A percentile compares a stretch with the other conserved stretches of the same genome.
Conservation (phyloP, 2,113 vertebrate genomes). For the Engraulis encrasicolus region DNA sequence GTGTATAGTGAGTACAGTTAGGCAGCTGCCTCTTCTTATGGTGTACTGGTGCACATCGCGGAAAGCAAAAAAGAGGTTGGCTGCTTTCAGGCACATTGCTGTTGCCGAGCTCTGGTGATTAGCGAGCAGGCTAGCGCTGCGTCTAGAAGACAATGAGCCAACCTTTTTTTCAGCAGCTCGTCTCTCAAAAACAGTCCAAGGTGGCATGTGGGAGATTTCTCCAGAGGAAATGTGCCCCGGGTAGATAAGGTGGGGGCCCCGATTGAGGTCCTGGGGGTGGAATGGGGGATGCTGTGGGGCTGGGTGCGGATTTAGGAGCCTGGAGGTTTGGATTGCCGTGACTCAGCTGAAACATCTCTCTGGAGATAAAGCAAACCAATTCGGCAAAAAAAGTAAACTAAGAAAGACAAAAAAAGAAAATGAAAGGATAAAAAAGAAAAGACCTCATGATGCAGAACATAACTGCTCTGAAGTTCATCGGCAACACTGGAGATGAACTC, state of each 20-base stretch:
- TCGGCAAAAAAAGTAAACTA: conserved; percentile 25
- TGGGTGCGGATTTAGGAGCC: background rate
- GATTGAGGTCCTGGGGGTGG: conserved; percentile 34
- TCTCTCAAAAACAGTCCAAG: conserved; percentile 37
- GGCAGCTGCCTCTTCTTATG: background rate
- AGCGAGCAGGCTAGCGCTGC: conserved; percentile 29
- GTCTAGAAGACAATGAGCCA: conserved; percentile 41
- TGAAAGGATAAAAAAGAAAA: conserved; percentile 38
- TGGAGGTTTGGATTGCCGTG: background rate
- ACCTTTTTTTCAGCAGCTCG: conserved; percentile 31
- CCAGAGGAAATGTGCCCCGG: conserved; percentile 46
- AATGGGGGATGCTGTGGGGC: background rate
- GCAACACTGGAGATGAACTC: conserved; percentile 41
- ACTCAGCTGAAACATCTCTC: conserved; percentile 14
- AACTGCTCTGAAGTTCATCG: conserved; percentile 31
- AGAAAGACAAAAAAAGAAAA: conserved; percentile 26
- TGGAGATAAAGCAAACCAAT: background rate
- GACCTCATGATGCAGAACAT: conserved; percentile 49
- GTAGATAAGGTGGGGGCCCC: conserved; percentile 52
- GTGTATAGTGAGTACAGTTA: background rate
- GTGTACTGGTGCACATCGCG: background rate
- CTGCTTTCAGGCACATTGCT: background rate
- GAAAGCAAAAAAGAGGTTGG: conserved; percentile 5
- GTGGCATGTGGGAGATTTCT: conserved; percentile 41
- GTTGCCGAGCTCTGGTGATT: conserved; percentile 32